These are phyloP conservation scores for Mirounga angustirostris DNA, from an alignment of 2,113 vertebrate genomes.

Conservation along the genomic window DNA sequence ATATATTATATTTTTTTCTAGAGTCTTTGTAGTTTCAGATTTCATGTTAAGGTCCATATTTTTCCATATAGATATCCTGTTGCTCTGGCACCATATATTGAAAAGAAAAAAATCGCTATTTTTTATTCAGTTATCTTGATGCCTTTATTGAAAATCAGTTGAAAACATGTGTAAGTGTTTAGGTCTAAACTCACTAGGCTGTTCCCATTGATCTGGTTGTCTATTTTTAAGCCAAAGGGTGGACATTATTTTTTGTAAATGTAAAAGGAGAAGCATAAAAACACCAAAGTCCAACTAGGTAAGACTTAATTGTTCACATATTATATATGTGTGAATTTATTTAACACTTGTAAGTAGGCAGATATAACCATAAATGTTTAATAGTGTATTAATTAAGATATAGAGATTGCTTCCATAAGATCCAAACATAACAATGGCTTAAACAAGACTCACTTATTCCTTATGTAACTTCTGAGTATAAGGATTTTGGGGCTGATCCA, in stretches of 20 bases:
- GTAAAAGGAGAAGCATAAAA: neutral
- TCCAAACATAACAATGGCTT: neutral
- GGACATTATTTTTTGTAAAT: slow-evolving; percentile 24
- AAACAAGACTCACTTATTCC: neutral
- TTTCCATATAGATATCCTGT: neutral
- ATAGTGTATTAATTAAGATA: neutral
- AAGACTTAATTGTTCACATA: neutral
- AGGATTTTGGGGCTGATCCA: neutral
- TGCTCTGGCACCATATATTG: neutral
- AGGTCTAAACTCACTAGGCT: neutral
- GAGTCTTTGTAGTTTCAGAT: neutral
- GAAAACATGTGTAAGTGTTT: neutral
- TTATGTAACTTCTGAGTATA: neutral
- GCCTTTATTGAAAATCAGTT: slow-evolving; percentile 12
- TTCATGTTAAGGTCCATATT: neutral
- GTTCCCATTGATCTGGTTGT: neutral
- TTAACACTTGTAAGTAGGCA: neutral
- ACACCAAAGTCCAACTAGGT: neutral
- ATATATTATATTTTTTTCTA: neutral
- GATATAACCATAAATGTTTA: neutral
- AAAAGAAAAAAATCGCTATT: neutral
- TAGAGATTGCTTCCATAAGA: neutral
- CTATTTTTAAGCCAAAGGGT: neutral
- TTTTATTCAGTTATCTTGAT: neutral
- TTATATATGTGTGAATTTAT: neutral